phyloP scores from a whole-genome alignment of 2,888 invertebrate genomes.

The Campaea margaritaria region DNA sequence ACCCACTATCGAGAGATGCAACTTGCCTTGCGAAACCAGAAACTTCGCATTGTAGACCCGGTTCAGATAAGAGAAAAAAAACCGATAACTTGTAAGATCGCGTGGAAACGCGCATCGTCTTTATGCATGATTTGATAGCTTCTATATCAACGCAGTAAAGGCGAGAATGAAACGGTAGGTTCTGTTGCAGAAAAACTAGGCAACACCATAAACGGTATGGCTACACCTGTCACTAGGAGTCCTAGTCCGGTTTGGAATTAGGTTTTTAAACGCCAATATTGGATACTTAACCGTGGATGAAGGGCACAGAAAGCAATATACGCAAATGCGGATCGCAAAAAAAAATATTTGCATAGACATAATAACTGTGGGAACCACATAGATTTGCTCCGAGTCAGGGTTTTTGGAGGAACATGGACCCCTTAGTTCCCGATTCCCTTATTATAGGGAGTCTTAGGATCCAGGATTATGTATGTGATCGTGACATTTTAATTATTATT shows the following conservation, averaged over 20 bases:
- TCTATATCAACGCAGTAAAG: conserved; percentile 59
- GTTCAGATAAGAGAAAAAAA: conserved; percentile 70
- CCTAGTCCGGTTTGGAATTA: conserved; percentile 60
- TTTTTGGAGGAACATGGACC: no score
- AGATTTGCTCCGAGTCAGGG: no score
- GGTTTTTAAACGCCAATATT: conserved; percentile 47
- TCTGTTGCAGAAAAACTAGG: conserved; percentile 57
- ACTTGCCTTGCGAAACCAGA: conserved; percentile 81
- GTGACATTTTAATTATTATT: no score
- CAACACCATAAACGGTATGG: conserved; percentile 68
- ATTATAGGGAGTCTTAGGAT: no score
- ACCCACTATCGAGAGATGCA: conserved; percentile 71
- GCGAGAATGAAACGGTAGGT: conserved; percentile 50
- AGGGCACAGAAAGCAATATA: neutral
- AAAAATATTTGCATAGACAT: no score
- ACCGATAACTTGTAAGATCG: conserved; percentile 67
- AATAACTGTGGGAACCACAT: no score
- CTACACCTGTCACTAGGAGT: conserved; percentile 73
- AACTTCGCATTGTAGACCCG: conserved; percentile 81
- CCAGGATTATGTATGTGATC: no score
- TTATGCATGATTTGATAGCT: conserved; percentile 53
- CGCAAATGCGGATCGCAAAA: no score
- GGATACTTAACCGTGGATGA: neutral
- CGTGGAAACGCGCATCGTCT: conserved; percentile 77
- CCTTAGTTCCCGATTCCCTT: no score